phyloP scores from a whole-genome alignment of 1,140 invertebrate species.

The Elymnias hypermnestra region DNA sequence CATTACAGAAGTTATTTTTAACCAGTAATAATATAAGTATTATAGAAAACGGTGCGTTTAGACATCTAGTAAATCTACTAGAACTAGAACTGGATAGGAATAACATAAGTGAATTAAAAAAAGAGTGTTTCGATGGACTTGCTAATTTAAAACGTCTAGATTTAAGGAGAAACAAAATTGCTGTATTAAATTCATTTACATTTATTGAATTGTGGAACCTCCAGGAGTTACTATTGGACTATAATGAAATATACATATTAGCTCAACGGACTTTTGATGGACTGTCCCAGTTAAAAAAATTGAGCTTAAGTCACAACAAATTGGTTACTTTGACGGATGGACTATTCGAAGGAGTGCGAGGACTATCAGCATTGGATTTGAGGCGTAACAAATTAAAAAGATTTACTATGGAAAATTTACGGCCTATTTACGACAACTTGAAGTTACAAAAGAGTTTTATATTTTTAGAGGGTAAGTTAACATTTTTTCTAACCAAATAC shows the following conservation, averaged over 20 bases:
- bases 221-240: constrained; percentile 83
- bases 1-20: constrained; percentile 81
- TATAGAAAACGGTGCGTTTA: constrained; percentile 84
- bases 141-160: constrained; percentile 81
- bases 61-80: constrained; percentile 79
- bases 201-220: constrained; percentile 85
- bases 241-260: constrained; percentile 80
- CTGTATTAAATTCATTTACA: constrained; percentile 82
- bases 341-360: constrained; percentile 80
- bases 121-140: constrained; percentile 84
- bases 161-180: constrained; percentile 81
- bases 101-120: constrained; percentile 81
- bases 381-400: constrained; percentile 83
- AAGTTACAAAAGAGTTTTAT: constrained; percentile 81
- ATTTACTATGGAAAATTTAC: constrained; percentile 82
- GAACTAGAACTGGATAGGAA: constrained; percentile 84
- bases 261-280: constrained; percentile 84
- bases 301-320: constrained; percentile 84
- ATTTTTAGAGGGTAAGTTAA: constrained; percentile 83
- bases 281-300: constrained; percentile 80
- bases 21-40: constrained; percentile 84
- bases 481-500: too few relatives aligned
- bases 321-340: constrained; percentile 80
- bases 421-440: constrained; percentile 85
- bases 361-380: constrained; percentile 82